Evolutionary conservation across 2,113 vertebrate genomes (phyloP).

Genomic region (Pantherophis guttatus): DNA sequence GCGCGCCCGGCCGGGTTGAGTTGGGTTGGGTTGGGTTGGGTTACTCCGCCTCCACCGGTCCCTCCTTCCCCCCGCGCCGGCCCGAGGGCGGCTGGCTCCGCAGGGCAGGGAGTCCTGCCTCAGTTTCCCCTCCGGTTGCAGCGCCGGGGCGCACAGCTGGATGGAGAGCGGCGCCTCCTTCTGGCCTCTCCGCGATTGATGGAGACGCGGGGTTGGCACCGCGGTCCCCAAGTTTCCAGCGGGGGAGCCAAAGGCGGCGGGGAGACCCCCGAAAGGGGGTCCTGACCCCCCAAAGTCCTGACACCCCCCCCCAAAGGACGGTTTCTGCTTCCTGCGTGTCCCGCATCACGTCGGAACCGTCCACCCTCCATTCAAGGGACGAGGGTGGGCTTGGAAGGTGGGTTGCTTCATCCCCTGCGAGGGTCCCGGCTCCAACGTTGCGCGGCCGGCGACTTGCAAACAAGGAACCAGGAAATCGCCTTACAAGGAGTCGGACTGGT

Average conservation of each 20-base stretch:
- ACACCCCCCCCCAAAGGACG: not conserved
- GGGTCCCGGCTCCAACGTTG: not conserved
- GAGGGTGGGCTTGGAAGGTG: not conserved
- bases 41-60: not conserved
- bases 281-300: not conserved
- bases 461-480: not conserved
- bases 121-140: not conserved
- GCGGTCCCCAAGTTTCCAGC: not conserved
- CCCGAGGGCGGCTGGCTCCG: not conserved
- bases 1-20: not conserved
- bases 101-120: not conserved
- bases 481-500: not conserved
- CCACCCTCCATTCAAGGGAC: not conserved
- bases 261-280: not conserved
- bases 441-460: not conserved
- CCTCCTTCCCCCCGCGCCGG: not conserved
- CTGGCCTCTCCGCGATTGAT: not conserved
- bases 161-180: not conserved
- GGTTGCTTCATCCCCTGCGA: not conserved
- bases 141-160: not conserved
- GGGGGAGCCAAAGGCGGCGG: not conserved
- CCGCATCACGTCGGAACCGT: not conserved
- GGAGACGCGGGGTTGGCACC: not conserved
- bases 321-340: not conserved
- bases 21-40: too few relatives aligned